phyloP scores from a whole-genome alignment of 2,113 vertebrate genomes.

The Ailuropoda melanoleuca region DNA sequence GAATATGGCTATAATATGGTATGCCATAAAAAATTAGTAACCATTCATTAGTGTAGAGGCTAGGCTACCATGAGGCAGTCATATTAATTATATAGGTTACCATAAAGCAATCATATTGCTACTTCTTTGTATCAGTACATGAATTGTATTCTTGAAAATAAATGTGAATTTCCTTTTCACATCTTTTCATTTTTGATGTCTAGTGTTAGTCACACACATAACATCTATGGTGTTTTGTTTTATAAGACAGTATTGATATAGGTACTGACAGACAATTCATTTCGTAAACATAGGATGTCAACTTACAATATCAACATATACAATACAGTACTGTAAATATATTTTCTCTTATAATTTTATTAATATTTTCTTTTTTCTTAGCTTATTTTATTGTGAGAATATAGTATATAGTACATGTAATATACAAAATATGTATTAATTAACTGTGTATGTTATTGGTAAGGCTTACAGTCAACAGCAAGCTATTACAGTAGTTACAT shows the following conservation, averaged over 20 bases:
- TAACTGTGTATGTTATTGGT: background rate
- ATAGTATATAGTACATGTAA: background rate
- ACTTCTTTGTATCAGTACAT: background rate
- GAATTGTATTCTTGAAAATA: background rate
- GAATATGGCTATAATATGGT: background rate
- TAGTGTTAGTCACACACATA: background rate
- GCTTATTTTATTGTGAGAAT: background rate
- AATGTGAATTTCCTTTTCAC: background rate
- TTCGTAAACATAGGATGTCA: background rate
- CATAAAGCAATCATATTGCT: background rate
- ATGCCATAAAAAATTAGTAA: background rate
- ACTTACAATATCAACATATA: background rate
- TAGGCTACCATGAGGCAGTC: background rate
- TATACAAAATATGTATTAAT: background rate
- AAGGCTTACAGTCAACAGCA: background rate
- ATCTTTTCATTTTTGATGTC: background rate
- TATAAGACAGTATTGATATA: background rate
- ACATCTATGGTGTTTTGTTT: background rate
- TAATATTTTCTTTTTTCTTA: background rate
- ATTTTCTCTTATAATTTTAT: background rate
- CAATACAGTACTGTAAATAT: background rate
- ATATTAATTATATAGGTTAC: background rate
- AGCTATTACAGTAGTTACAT: background rate
- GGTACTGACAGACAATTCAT: background rate
- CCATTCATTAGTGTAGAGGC: background rate